A percentile compares a stretch with the other conserved stretches of the same genome.
These are phyloP conservation scores for Saimiri boliviensis DNA, from an alignment of 2,113 vertebrate species.

Conservation along the genomic window DNA sequence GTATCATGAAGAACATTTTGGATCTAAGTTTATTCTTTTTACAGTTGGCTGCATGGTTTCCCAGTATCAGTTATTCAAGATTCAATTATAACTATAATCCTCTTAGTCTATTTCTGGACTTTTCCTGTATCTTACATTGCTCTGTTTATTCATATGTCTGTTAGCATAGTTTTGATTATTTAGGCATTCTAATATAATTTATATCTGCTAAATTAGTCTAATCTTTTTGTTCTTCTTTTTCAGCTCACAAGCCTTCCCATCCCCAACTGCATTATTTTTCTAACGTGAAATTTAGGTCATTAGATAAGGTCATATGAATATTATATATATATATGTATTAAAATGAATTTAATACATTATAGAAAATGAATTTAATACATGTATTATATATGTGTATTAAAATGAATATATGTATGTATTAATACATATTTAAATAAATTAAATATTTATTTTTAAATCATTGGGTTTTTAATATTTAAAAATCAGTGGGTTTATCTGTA, in stretches of 20 bases:
- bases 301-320: not conserved
- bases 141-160: not conserved
- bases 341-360: not conserved
- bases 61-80: not conserved
- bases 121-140: not conserved
- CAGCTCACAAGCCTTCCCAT: not conserved
- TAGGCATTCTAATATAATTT: not conserved
- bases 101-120: not conserved
- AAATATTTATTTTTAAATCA: not conserved
- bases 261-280: not conserved
- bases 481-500: not conserved
- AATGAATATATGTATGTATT: not conserved
- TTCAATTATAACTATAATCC: not conserved
- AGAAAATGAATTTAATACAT: no score
- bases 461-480: not conserved
- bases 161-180: not conserved
- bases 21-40: not conserved
- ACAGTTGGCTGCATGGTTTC: not conserved
- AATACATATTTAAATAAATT: not conserved
- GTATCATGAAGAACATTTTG: not conserved
- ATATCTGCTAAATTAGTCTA: not conserved
- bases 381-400: not conserved
- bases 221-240: not conserved
- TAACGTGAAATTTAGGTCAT: not conserved
- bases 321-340: not conserved